Base-by-base conservation (phyloP, 2,888 invertebrate genomes). In the Adelognathus sp. region DNA sequence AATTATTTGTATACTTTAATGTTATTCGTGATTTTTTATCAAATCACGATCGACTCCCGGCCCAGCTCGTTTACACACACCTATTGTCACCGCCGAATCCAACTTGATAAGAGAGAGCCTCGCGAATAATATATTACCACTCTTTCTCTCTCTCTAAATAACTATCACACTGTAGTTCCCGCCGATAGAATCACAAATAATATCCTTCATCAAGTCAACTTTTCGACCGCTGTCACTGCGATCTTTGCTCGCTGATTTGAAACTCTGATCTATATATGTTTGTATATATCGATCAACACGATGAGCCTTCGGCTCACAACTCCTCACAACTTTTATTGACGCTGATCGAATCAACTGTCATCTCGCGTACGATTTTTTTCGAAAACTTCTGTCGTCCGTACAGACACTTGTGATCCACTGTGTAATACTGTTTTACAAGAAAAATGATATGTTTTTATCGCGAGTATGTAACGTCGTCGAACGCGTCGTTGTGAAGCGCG, bases 21-120 rank as follows among this genome's bases (percentile, higher is more conserved):
- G 90, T 89, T 90, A 92, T 92, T 93, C 29, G 24, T 14, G 29
- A 44, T 16, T 29, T 16, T 36, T 46, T 36, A 60, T 1, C 14
- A 33, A 36, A 60, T 33, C 1, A 66, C 29, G 14, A 14, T 44
- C 18, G 6, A n/a, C 24, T 52, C 18, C 14, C 21, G 3, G 44
- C 14, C 6, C n/a, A n/a, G 39, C 39, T 61, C 21, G 6, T 4
- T 31, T 11, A 11, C 2, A 7, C 27, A 11, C 58, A 44, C 33
- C 31, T 29, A 56, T 27, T 50, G 46, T 31, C 56, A 58, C 44
- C n/a, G n/a, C 27, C 27, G 21, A 31, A 60, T 16, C 31, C 24
- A 46, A 1, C 4, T n/a, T n/a, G 9, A 54, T 0, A 14, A 31
- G 31, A 16, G 21, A 21, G n/a, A 36, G 16, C 14, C 39, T n/a